Evolutionary conservation across 2,797 vertebrate species (phyloP).

Genomic region (Pogoniulus pusillus): DNA sequence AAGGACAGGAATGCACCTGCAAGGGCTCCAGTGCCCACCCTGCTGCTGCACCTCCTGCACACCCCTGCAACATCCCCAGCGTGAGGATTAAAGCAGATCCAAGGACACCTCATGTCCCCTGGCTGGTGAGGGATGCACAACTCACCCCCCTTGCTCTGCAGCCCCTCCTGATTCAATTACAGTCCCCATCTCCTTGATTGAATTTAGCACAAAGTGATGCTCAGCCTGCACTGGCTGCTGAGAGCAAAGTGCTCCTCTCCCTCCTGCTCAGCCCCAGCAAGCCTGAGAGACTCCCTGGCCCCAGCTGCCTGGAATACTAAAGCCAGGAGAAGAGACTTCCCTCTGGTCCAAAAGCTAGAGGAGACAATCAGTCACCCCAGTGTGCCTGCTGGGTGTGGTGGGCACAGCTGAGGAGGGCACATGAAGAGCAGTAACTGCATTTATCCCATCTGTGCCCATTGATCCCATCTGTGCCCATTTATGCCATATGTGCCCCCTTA

Average conservation of each 20-base stretch:
- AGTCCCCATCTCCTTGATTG: constrained; percentile 27
- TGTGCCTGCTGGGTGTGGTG: background rate
- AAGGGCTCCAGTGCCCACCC: background rate
- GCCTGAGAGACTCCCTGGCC: background rate
- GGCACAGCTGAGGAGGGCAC: background rate
- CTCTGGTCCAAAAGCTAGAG: background rate
- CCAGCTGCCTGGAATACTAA: background rate
- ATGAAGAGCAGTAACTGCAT: background rate
- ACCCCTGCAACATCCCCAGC: background rate
- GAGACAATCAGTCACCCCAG: accelerated
- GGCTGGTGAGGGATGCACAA: background rate
- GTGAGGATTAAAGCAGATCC: background rate
- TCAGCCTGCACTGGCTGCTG: background rate
- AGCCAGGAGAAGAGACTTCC: background rate
- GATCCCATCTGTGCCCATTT: no score
- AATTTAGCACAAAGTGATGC: background rate
- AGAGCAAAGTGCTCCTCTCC: background rate
- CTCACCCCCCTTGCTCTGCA: background rate
- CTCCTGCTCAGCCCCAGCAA: background rate
- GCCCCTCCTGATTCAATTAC: constrained; percentile 42
- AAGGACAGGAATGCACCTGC: background rate
- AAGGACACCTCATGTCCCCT: background rate
- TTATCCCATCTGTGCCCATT: background rate
- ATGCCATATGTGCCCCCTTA: no score
- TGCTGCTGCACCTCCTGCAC: background rate